A percentile compares a stretch with the other conserved stretches of the same genome.
Conservation (phyloP, 1,140 invertebrate genomes). For the Wasmannia auropunctata region DNA sequence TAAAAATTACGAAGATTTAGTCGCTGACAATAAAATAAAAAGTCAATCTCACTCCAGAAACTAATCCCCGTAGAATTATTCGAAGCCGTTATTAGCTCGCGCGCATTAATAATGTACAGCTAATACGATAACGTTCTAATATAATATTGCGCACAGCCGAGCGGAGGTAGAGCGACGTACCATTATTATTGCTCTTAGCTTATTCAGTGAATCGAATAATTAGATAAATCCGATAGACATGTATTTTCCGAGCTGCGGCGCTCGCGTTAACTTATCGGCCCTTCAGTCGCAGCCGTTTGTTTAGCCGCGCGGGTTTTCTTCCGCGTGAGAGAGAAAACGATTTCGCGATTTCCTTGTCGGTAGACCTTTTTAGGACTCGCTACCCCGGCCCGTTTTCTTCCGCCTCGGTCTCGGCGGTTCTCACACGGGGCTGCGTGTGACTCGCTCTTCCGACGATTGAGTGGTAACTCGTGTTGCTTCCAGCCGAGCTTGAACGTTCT, state of each 20-base stretch:
- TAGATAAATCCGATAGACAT: constrained; percentile 25
- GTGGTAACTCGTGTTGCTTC: constrained; percentile 49
- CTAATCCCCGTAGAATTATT: neutral
- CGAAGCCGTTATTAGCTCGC: neutral
- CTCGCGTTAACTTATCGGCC: constrained; percentile 24
- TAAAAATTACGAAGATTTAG: neutral
- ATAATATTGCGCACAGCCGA: neutral
- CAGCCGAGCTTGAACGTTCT: constrained; percentile 33
- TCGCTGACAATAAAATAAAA: neutral
- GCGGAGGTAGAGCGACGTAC: neutral
- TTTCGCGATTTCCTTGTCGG: constrained; percentile 27
- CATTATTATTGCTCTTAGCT: neutral
- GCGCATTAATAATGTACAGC: neutral
- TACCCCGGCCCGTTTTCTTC: constrained; percentile 21
- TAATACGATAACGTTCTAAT: neutral
- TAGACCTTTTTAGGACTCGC: neutral
- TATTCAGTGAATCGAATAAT: constrained; percentile 6
- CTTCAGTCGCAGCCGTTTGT: constrained; percentile 35
- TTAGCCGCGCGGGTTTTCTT: neutral
- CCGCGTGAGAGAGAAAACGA: constrained; percentile 34
- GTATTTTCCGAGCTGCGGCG: neutral
- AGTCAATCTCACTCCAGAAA: neutral
- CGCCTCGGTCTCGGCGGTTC: no score
- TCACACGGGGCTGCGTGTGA: neutral
- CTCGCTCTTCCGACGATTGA: constrained; percentile 39